phyloP scores from a whole-genome alignment of 2,888 invertebrate genomes.

The Schizaphis graminum region DNA sequence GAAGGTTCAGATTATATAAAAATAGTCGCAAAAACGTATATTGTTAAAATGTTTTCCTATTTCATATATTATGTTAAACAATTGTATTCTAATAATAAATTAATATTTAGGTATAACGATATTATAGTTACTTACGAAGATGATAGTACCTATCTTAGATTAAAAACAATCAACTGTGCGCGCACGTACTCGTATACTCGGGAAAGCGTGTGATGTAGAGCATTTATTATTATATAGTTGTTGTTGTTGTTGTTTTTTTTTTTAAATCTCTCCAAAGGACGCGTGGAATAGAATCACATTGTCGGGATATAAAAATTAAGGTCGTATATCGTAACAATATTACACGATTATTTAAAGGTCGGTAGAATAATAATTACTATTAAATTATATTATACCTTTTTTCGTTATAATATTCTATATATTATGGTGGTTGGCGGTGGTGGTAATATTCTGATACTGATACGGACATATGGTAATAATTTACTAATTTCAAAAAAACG shows the following conservation, averaged over 20 bases:
- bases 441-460: neutral
- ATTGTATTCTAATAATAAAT: no score
- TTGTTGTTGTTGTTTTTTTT: neutral
- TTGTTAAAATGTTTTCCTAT: neutral
- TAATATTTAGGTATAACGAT: no score
- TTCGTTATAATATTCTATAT: neutral
- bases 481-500: conserved; percentile 21
- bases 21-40: neutral
- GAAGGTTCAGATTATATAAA: neutral
- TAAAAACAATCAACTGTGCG: neutral
- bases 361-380: conserved; percentile 12
- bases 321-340: neutral
- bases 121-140: no score
- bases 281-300: neutral
- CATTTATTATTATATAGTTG: neutral
- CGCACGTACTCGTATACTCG: neutral
- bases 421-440: neutral
- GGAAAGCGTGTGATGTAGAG: neutral
- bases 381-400: neutral
- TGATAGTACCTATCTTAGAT: neutral
- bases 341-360: neutral
- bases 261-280: neutral
- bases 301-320: neutral
- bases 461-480: conserved; percentile 30
- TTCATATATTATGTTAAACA: neutral